Evolutionary conservation across 1,140 invertebrate species (phyloP).

Genomic region (Pseudomyrmex flavicornis): DNA sequence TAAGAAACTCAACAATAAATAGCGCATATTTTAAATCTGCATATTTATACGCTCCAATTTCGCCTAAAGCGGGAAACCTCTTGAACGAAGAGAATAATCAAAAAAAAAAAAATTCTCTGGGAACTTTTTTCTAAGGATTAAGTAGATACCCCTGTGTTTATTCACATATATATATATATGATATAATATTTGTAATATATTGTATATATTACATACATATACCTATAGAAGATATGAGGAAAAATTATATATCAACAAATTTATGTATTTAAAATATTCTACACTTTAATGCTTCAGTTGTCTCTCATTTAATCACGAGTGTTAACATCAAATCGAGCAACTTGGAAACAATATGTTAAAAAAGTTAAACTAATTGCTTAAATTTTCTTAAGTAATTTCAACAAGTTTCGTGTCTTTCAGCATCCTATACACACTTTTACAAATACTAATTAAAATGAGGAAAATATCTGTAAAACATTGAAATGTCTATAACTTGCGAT

Average conservation of each 20-base stretch:
- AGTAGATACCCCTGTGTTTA: no score
- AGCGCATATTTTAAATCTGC: no score
- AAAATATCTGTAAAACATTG: slow-evolving; percentile 40
- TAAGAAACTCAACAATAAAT: no score
- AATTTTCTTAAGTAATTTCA: slow-evolving; percentile 45
- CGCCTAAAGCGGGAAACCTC: no score
- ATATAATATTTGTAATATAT: slow-evolving; percentile 86
- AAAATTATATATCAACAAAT: slow-evolving; percentile 69
- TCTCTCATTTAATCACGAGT: slow-evolving; percentile 59
- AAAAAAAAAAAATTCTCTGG: no score
- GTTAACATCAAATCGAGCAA: slow-evolving; percentile 60
- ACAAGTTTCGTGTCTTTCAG: slow-evolving; percentile 45
- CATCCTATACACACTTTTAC: slow-evolving; percentile 51
- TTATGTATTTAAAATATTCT: slow-evolving; percentile 69
- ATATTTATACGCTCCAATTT: no score
- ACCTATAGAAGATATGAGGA: slow-evolving; percentile 61
- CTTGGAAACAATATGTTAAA: slow-evolving; percentile 65
- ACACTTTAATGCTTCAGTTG: slow-evolving; percentile 69
- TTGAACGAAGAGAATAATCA: no score
- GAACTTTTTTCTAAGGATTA: no score
- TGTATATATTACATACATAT: slow-evolving; percentile 82
- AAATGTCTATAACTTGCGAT: slow-evolving; percentile 45
- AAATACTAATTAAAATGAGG: slow-evolving; percentile 44
- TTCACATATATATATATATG: no score
- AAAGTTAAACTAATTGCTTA: slow-evolving; percentile 62